Evolutionary conservation across 1,140 invertebrate genomes (phyloP).

Genomic region (Drosophila sucinea): DNA sequence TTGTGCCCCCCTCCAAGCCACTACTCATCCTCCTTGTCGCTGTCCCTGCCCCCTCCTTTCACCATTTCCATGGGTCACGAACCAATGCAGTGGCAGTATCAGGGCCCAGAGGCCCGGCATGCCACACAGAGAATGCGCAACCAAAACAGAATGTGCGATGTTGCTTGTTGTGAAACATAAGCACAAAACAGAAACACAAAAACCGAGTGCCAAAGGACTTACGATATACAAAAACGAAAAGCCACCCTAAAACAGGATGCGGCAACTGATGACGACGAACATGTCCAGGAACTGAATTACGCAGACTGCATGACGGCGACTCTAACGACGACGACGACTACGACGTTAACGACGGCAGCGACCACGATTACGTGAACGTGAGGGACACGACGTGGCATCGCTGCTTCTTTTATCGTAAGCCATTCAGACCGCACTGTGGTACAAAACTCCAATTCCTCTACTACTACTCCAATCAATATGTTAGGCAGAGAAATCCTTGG

Average conservation of each 20-base stretch:
- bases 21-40: background rate
- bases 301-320: slow-evolving; percentile 13
- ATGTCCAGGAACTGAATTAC: slow-evolving; percentile 9
- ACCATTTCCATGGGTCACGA: slow-evolving; percentile 10
- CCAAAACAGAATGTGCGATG: slow-evolving; percentile 76
- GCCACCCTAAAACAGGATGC: slow-evolving; percentile 21
- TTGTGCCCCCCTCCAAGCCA: background rate
- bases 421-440: background rate
- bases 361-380: background rate
- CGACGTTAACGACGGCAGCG: background rate
- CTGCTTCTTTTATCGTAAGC: slow-evolving; percentile 15
- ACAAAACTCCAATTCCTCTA: background rate
- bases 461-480: too few relatives aligned
- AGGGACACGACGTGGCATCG: background rate
- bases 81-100: slow-evolving; percentile 11
- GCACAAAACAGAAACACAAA: slow-evolving; percentile 66
- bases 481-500: too few relatives aligned
- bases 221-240: slow-evolving; percentile 51
- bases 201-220: slow-evolving; percentile 42
- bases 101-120: slow-evolving; percentile 29
- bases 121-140: slow-evolving; percentile 49
- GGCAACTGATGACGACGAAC: slow-evolving; percentile 7
- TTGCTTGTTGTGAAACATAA: slow-evolving; percentile 70
- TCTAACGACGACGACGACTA: background rate
- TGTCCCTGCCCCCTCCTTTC: background rate